Conservation (phyloP, 2,113 vertebrate genomes). For the Leucopsar rothschildi region DNA sequence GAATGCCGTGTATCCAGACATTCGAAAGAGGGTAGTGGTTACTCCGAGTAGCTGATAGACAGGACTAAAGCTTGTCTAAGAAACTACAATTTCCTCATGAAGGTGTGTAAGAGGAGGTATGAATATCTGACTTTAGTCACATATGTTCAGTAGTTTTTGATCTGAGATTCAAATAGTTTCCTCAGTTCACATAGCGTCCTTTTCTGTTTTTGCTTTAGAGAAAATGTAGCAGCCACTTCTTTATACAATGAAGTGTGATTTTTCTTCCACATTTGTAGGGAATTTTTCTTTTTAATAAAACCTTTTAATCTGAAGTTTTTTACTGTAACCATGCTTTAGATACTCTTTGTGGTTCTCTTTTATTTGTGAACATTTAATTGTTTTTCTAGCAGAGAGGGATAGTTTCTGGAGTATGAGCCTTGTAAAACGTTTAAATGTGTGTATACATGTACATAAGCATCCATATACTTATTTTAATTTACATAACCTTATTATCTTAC, state of each 20-base stretch:
- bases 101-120: background rate
- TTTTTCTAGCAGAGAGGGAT: background rate
- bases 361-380: background rate
- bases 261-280: background rate
- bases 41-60: background rate
- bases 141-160: background rate
- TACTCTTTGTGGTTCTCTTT: background rate
- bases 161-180: background rate
- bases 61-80: background rate
- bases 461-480: background rate
- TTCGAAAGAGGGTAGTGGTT: background rate
- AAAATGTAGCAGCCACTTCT: background rate
- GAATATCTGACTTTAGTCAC: background rate
- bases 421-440: background rate
- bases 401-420: background rate
- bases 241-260: background rate
- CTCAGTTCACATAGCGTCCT: background rate
- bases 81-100: background rate
- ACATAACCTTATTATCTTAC: background rate
- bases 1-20: background rate
- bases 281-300: background rate
- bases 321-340: background rate
- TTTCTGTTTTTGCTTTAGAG: background rate
- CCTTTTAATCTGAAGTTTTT: background rate
- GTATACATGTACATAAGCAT: background rate